Base-by-base conservation (phyloP, 2,888 invertebrate species). In the Xanthia icteritia region DNA sequence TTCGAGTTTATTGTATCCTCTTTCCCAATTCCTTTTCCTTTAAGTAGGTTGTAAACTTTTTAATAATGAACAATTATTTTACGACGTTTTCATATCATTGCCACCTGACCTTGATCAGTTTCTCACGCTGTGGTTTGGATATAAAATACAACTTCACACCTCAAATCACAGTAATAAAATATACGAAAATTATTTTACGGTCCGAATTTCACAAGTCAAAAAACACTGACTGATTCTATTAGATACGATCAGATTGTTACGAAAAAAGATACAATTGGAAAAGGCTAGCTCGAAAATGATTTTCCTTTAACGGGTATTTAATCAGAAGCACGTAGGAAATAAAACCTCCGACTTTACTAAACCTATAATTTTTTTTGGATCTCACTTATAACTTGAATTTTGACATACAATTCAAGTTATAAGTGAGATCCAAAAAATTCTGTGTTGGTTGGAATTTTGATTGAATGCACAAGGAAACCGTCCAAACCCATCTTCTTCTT, bases 121-220 rank as follows among this genome's bases (percentile, higher is more conserved):
- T 79, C 78, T 54, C 81, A 74, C 78, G 82, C 42, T 74, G 36
- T 45, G 27, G 27, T 65, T 45, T 54, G 58, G 17, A 45, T 39
- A 58, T 74, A 45, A 65, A 74, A 74, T 81, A 75, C 51, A 54
- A 74, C 42, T 79, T 79, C 65, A 61, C 78, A 81, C 75, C 65
- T 74, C 17, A 74, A 78, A 72, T 58, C 31, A 39, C 6, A n/a
- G 36, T 65, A 20, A 48, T 58, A 72, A 63, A 63, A 39, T 70
- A n/a, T 63, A 64, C 15, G 8, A n/a, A n/a, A 56, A 56, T 6
- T 51, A 51, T 56, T 45, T 56, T 31, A 54, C 1, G 48, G 27
- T 6, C 4, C 15, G 23, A 36, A 54, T 70, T 77, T 69, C 15
- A 56, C 54, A 71, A 39, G 17, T 2, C 9, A 20, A 45, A 36